Conservation (phyloP, 2,888 invertebrate species). For the Drosophila pegasa region DNA sequence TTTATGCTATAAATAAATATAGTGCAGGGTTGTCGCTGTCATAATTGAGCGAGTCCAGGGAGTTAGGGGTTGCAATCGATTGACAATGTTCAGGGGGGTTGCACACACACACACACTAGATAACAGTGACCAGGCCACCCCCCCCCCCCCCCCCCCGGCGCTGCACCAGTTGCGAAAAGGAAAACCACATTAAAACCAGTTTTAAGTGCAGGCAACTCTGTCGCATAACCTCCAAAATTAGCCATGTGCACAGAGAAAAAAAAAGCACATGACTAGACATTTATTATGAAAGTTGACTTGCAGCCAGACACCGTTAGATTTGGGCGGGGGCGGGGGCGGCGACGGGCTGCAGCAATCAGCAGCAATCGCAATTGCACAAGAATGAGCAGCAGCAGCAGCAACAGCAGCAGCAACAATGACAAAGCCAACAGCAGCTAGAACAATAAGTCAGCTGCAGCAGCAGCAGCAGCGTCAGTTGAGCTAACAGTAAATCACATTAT, state of each 20-base stretch:
- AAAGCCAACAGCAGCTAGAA: slow-evolving; percentile 36
- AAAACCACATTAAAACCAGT: slow-evolving; percentile 7
- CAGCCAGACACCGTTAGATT: slow-evolving; percentile 31
- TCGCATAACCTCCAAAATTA: slow-evolving; percentile 30
- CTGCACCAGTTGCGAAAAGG: slow-evolving; percentile 8
- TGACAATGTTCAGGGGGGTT: neutral
- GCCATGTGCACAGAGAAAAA: slow-evolving; percentile 14
- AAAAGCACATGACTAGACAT: slow-evolving; percentile 52
- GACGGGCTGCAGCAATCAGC: slow-evolving; percentile 41
- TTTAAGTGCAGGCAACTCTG: slow-evolving; percentile 3
- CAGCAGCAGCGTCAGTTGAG: slow-evolving; percentile 30
- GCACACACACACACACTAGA: neutral
- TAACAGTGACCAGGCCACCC: neutral
- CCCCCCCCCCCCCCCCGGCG: neutral
- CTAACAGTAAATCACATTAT: slow-evolving; percentile 79
- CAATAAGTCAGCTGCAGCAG: slow-evolving; percentile 34
- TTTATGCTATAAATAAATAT: slow-evolving; percentile 3
- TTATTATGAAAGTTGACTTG: slow-evolving; percentile 45
- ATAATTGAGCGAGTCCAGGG: neutral
- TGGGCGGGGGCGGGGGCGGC: slow-evolving; percentile 12
- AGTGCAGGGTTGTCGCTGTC: slow-evolving; percentile 15
- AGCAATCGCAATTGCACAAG: slow-evolving; percentile 66
- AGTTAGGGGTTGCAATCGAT: slow-evolving; percentile 40
- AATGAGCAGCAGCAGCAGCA: slow-evolving; percentile 54
- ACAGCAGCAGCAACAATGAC: slow-evolving; percentile 27